Evolutionary conservation across 1,140 invertebrate species (phyloP).

Genomic region (Calliphora vicina): DNA sequence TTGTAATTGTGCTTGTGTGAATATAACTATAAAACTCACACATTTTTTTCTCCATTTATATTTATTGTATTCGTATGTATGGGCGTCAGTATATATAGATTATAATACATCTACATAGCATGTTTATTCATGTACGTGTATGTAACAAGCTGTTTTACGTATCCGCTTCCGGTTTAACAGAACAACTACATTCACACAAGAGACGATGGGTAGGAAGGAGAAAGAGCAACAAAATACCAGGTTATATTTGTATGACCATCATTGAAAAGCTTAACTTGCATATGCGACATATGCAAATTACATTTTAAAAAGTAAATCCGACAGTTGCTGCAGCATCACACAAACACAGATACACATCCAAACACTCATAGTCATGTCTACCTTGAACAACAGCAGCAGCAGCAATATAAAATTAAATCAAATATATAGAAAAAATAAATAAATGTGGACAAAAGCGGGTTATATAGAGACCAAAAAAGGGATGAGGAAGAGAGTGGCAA

Average conservation of each 20-base stretch:
- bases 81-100: no score
- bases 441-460: constrained; percentile 5
- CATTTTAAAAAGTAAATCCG: constrained; percentile 35
- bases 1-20: background rate
- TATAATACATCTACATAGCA: background rate
- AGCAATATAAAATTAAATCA: constrained; percentile 25
- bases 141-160: constrained; percentile 32
- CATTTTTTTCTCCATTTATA: background rate
- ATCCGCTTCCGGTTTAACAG: constrained; percentile 23
- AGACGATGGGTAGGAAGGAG: background rate
- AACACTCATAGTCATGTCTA: background rate
- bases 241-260: constrained; percentile 29
- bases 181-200: background rate
- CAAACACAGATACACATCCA: background rate
- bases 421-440: constrained; percentile 14
- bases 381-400: no score
- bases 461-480: background rate
- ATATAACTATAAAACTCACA: background rate
- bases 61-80: background rate
- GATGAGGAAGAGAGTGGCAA: background rate
- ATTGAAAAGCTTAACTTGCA: constrained; percentile 24
- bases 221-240: background rate
- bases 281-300: constrained; percentile 33
- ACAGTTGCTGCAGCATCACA: constrained; percentile 25
- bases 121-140: background rate